Conservation (phyloP, 1,140 invertebrate genomes). For the Dolichoris vasculosae region DNA sequence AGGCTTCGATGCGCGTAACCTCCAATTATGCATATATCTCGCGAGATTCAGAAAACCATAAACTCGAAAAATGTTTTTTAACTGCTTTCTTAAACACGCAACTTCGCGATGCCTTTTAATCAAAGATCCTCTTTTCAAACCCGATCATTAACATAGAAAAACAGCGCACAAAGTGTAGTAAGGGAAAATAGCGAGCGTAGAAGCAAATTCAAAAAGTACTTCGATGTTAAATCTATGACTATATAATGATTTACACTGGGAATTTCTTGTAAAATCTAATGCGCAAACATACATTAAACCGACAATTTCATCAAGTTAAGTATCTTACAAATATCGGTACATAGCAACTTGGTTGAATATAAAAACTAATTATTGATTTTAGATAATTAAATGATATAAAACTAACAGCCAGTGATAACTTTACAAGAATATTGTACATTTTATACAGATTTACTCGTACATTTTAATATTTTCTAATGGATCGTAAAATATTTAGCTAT, state of each 20-base stretch:
- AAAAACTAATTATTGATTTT: not conserved
- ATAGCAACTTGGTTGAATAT: not conserved
- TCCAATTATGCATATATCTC: conserved; percentile 36
- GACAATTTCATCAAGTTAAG: not conserved
- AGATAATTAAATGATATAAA: not conserved
- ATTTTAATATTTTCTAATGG: not conserved
- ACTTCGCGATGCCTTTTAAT: conserved; percentile 32
- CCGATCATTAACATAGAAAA: conserved; percentile 15
- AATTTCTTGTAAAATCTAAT: not conserved
- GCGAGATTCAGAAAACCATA: conserved; percentile 15
- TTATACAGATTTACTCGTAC: not conserved
- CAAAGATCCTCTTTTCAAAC: conserved; percentile 7
- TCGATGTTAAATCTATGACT: not conserved
- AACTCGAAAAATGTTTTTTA: conserved; percentile 28
- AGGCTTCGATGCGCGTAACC: conserved; percentile 16
- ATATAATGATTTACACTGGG: not conserved
- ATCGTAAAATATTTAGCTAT: not conserved
- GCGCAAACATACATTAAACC: not conserved
- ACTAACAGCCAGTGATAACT: not conserved
- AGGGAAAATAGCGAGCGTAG: not conserved
- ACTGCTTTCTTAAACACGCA: conserved; percentile 37
- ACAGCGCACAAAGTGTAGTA: not conserved
- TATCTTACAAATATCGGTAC: not conserved
- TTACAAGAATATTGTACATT: not conserved
- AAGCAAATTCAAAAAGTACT: not conserved